Evolutionary conservation across 2,888 invertebrate species (phyloP), one percentile per base, ranked within the genome.

Genomic region (Boloria euphrosyne): DNA sequence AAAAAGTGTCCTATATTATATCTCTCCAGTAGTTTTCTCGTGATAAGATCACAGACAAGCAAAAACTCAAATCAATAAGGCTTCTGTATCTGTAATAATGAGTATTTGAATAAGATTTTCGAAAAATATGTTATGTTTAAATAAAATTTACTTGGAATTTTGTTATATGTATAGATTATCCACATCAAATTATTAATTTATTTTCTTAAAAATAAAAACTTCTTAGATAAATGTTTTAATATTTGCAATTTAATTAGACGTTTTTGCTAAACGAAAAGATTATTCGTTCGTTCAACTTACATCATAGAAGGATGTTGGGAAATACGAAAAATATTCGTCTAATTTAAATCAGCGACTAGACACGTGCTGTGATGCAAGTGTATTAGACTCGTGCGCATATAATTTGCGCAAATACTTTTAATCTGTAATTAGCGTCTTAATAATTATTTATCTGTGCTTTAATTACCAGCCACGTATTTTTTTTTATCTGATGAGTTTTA

Each of bases 271-370:
- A 31, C 52, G 14, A 22, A 27, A 53, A 27, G 52, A 27, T 53
- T 53, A 53, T 22, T 13, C 14, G 52, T 53, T n/a, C 52, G n/a
- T 53, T 53, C 52, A 53, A 53, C 52, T 53, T 31, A 27, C 31
- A 31, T 27, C 27, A 53, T 31, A 16, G 47, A 27, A 53, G 52
- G 52, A 53, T 27, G 27, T 53, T 53, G 27, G 27, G 52, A 31
- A 53, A 53, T 53, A 53, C n/a, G 14, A n/a, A 53, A 53, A 53
- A 53, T 27, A 53, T 27, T 53, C 52, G 52, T 50, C 49, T 17
- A 50, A 18, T 14, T 50, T 50, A 53, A 27, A 53, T 53, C 52
- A 53, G 31, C 31, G 31, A 38, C 7, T 53, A 22, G 18, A 31
- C 54, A 54, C 54, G 54, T 43, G 54, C 54, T 31, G 16, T 54